Evolutionary conservation across 2,113 vertebrate genomes (phyloP).

Genomic region (Hipposideros armiger): DNA sequence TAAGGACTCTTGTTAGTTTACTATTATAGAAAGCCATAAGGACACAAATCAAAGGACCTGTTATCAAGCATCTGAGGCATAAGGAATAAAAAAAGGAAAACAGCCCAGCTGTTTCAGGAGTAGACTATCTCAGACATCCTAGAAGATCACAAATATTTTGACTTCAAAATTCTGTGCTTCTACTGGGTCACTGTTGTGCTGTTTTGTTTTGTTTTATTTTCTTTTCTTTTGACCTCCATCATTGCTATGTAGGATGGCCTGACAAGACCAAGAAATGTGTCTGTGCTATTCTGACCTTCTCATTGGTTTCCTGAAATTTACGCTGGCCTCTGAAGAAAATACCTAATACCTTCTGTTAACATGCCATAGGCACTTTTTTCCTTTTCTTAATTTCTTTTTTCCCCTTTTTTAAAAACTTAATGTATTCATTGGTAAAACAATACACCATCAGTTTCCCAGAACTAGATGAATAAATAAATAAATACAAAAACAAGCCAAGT

Average conservation of each 20-base stretch:
- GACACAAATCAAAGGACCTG: background rate
- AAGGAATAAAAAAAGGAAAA: background rate
- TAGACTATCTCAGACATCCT: background rate
- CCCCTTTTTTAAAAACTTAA: too few relatives aligned
- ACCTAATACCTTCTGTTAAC: background rate
- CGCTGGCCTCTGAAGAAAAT: background rate
- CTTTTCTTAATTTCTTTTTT: background rate
- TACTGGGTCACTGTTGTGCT: rapidly evolving
- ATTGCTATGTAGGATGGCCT: rapidly evolving
- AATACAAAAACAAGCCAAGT: background rate
- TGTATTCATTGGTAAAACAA: background rate
- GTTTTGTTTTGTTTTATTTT: background rate
- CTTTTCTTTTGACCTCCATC: background rate
- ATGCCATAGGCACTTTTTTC: background rate
- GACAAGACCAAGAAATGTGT: background rate
- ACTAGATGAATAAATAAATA: background rate
- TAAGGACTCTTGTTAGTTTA: background rate
- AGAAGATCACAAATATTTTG: background rate
- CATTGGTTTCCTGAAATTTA: background rate
- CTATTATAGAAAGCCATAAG: background rate
- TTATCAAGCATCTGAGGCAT: background rate
- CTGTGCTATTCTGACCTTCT: background rate
- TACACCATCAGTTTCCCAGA: background rate
- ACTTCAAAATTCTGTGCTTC: background rate
- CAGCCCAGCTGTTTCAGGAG: background rate